Evolutionary conservation across 2,113 vertebrate species (phyloP).

Genomic region (Megaleporinus macrocephalus): DNA sequence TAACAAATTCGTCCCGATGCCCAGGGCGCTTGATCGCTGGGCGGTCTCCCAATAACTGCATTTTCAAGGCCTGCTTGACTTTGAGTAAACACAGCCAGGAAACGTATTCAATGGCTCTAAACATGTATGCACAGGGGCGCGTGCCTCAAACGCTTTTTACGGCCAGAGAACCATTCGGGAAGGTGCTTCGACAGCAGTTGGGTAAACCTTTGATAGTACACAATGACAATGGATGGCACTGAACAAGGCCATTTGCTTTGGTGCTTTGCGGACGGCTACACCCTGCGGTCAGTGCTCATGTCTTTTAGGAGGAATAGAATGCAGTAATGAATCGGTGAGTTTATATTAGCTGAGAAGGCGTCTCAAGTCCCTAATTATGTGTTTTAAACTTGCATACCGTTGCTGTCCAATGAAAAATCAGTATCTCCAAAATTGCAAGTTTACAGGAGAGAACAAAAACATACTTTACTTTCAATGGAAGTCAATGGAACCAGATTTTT

Average conservation of each 20-base stretch:
- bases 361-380: too few species aligned
- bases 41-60: conserved; percentile 60
- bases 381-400: too few species aligned
- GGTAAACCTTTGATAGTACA: conserved; percentile 66
- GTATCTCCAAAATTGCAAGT: too few species aligned
- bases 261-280: conserved; percentile 56
- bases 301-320: background rate
- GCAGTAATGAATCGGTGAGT: background rate
- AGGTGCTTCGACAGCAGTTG: conserved; percentile 68
- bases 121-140: conserved; percentile 69
- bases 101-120: conserved; percentile 74
- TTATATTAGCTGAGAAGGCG: background rate
- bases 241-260: conserved; percentile 33
- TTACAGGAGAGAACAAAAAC: too few species aligned
- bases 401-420: too few species aligned
- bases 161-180: conserved; percentile 67
- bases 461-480: too few species aligned
- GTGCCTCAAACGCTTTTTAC: conserved; percentile 69
- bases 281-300: conserved; percentile 10
- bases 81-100: conserved; percentile 74
- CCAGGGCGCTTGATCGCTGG: conserved; percentile 69
- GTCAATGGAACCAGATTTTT: too few species aligned
- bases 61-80: conserved; percentile 76
- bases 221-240: conserved; percentile 61
- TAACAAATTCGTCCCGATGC: conserved; percentile 61